These are phyloP conservation scores for Thunnus thynnus DNA, from an alignment of 2,113 vertebrate genomes.

Conservation along the genomic window DNA sequence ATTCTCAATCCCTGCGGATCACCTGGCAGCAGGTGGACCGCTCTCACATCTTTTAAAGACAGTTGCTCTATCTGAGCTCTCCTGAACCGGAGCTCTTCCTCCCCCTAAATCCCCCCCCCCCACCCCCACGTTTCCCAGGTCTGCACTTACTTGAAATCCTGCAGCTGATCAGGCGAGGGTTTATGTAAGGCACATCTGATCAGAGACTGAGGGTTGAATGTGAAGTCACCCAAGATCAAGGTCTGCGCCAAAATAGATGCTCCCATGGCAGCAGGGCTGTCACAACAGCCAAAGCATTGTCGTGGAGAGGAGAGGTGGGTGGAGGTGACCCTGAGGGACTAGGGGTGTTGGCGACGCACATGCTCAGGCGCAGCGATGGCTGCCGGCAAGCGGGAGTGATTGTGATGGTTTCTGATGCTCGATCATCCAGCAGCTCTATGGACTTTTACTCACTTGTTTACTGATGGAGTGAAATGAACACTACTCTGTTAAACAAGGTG, in stretches of 20 bases:
- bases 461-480: not conserved
- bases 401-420: constrained; percentile 47
- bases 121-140: not conserved
- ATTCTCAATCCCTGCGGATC: constrained; percentile 5
- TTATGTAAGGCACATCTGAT: constrained; percentile 66
- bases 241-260: constrained; percentile 69
- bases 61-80: not conserved
- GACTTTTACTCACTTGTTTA: constrained; percentile 24
- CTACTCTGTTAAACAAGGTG: not conserved
- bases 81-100: constrained; percentile 7
- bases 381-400: constrained; percentile 44
- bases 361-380: constrained; percentile 49
- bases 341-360: constrained; percentile 45
- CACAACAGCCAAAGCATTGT: constrained; percentile 60
- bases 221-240: constrained; percentile 74
- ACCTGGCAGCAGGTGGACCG: constrained; percentile 40
- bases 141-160: constrained; percentile 28
- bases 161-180: constrained; percentile 51
- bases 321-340: constrained; percentile 71
- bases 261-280: constrained; percentile 71
- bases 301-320: constrained; percentile 52
- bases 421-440: constrained; percentile 48
- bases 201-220: constrained; percentile 49
- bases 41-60: constrained; percentile 21
- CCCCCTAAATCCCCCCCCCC: not conserved